Evolutionary conservation across 2,888 invertebrate genomes (phyloP).

Genomic region (Calliphora vomitoria): DNA sequence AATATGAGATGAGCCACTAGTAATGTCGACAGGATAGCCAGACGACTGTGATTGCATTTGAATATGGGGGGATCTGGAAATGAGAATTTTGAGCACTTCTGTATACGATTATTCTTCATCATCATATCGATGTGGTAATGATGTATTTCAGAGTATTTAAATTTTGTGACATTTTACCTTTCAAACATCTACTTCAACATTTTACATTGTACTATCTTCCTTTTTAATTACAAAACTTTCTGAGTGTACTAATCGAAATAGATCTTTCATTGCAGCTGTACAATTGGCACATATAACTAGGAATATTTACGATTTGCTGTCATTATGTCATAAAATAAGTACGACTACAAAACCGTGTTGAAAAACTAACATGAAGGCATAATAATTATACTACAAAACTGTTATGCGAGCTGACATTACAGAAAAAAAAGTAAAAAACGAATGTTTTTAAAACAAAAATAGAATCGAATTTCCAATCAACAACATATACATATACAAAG

Average conservation of each 20-base stretch:
- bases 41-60: too few relatives aligned
- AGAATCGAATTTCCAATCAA: constrained; percentile 26
- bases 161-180: too few relatives aligned
- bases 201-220: too few relatives aligned
- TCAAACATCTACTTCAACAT: too few relatives aligned
- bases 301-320: not conserved
- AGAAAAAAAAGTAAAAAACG: not conserved
- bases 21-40: too few relatives aligned
- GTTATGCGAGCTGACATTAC: constrained; percentile 4
- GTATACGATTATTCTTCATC: too few relatives aligned
- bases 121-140: too few relatives aligned
- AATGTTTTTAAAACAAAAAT: constrained; percentile 19
- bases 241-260: not conserved
- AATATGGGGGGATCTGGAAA: too few relatives aligned
- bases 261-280: not conserved
- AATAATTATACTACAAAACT: not conserved
- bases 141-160: too few relatives aligned
- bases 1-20: too few relatives aligned
- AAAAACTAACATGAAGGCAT: not conserved
- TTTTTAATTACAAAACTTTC: not conserved
- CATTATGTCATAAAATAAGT: constrained; percentile 15
- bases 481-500: not conserved
- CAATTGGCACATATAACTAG: not conserved
- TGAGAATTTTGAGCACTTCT: too few relatives aligned
- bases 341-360: not conserved